These are phyloP conservation scores for Scaptomyza montana DNA, from an alignment of 1,140 invertebrate species.

Conservation along the genomic window DNA sequence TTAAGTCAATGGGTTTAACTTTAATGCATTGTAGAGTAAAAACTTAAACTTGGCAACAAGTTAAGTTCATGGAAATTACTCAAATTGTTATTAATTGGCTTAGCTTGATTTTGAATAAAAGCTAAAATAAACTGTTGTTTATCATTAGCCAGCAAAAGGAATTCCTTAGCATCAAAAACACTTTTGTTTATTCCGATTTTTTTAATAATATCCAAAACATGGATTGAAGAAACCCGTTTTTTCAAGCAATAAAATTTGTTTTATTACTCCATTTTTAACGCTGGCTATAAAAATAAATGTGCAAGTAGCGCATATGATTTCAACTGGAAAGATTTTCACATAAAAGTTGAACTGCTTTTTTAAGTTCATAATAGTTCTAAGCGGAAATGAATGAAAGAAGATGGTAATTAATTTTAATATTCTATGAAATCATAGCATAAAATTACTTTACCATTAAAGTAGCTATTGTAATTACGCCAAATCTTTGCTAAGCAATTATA, in stretches of 20 bases:
- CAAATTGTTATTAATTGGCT: neutral
- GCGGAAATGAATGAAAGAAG: slow-evolving; percentile 8
- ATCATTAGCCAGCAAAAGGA: no score
- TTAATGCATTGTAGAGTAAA: neutral
- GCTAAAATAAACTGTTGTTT: no score
- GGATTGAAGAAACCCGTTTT: no score
- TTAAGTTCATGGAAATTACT: neutral
- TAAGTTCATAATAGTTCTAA: slow-evolving; percentile 10
- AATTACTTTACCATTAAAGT: slow-evolving; percentile 11
- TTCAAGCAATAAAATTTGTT: no score
- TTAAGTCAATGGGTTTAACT: slow-evolving; percentile 5
- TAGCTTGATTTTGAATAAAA: neutral
- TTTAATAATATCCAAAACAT: neutral
- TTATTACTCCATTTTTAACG: neutral
- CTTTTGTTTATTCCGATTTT: neutral
- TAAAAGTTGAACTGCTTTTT: slow-evolving; percentile 3
- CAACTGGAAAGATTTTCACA: neutral
- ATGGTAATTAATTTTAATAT: slow-evolving; percentile 47
- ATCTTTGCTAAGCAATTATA: slow-evolving; percentile 19
- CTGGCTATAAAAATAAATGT: neutral
- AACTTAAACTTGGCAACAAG: neutral
- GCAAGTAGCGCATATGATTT: neutral
- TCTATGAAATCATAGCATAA: slow-evolving; percentile 13
- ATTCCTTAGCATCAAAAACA: neutral
- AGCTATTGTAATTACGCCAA: slow-evolving; percentile 35